Evolutionary conservation across 1,140 invertebrate species (phyloP).

Genomic region (Pseudomyrmex concolor): DNA sequence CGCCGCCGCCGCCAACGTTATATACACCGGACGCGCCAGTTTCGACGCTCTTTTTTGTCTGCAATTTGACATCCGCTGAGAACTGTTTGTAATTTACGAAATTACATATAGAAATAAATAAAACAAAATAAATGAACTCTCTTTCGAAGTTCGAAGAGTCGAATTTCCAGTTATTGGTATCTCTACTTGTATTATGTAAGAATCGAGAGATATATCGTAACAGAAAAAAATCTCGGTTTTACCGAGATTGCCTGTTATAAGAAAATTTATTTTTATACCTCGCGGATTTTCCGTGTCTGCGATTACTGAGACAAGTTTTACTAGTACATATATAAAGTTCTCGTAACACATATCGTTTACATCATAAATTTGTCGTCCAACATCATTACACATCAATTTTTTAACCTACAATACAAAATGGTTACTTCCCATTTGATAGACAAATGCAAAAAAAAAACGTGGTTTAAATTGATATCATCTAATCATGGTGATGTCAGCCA

Average conservation of each 20-base stretch:
- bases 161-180: not conserved
- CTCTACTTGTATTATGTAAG: not conserved
- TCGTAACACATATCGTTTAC: conserved; percentile 10
- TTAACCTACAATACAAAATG: no score
- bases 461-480: no score
- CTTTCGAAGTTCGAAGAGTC: not conserved
- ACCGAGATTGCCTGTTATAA: conserved; percentile 12
- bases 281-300: not conserved
- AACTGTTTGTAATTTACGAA: not conserved
- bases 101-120: not conserved
- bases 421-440: not conserved
- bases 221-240: conserved; percentile 20
- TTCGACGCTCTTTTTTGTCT: conserved; percentile 1
- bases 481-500: no score
- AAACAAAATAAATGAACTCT: not conserved
- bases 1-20: conserved; percentile 63
- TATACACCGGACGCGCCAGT: conserved; percentile 1
- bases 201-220: conserved; percentile 11
- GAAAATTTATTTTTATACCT: conserved; percentile 31
- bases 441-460: not conserved
- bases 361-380: not conserved
- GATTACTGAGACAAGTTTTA: not conserved
- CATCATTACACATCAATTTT: no score
- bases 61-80: not conserved
- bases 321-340: conserved; percentile 3